Evolutionary conservation across 2,113 vertebrate genomes (phyloP).

Genomic region (Vimba vimba): DNA sequence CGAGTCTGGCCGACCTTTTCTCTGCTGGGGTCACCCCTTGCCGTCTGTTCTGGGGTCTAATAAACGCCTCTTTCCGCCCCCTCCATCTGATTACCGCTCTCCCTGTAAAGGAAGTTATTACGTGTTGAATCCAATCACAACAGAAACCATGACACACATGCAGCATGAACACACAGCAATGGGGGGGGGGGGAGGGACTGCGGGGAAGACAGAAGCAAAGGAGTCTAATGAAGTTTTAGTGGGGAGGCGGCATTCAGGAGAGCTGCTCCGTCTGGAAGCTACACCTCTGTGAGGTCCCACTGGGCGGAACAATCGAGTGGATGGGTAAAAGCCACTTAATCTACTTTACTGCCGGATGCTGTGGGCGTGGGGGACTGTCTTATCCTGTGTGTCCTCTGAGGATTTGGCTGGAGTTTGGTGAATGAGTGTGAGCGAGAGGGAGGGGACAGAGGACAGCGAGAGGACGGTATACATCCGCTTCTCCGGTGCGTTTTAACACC

Average conservation of each 20-base stretch:
- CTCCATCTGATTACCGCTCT: constrained; percentile 42
- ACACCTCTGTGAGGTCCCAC: constrained; percentile 35
- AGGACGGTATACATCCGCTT: background rate
- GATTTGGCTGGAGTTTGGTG: constrained; percentile 65
- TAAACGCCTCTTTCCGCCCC: constrained; percentile 40
- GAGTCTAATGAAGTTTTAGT: constrained; percentile 38
- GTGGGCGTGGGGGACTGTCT: constrained; percentile 67
- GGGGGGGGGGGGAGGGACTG: constrained; percentile 16
- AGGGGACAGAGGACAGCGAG: constrained; percentile 1
- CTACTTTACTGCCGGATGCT: constrained; percentile 68
- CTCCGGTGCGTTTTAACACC: constrained; percentile 23
- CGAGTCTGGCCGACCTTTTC: constrained; percentile 44
- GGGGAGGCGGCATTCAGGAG: constrained; percentile 48
- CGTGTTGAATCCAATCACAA: constrained; percentile 51
- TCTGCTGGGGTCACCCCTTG: constrained; percentile 59
- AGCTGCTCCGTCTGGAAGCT: constrained; percentile 66
- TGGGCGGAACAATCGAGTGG: constrained; percentile 13
- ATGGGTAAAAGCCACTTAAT: constrained; percentile 65
- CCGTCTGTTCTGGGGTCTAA: constrained; percentile 64
- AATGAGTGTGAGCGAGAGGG: constrained; percentile 14
- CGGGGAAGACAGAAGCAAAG: constrained; percentile 15
- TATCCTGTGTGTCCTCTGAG: constrained; percentile 72
- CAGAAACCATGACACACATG: constrained; percentile 39
- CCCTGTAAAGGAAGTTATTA: constrained; percentile 17
- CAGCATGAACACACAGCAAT: constrained; percentile 44